Evolutionary conservation across 2,113 vertebrate genomes (phyloP), one percentile per base, ranked within the genome.

Genomic region (Phylloscopus trochilus): DNA sequence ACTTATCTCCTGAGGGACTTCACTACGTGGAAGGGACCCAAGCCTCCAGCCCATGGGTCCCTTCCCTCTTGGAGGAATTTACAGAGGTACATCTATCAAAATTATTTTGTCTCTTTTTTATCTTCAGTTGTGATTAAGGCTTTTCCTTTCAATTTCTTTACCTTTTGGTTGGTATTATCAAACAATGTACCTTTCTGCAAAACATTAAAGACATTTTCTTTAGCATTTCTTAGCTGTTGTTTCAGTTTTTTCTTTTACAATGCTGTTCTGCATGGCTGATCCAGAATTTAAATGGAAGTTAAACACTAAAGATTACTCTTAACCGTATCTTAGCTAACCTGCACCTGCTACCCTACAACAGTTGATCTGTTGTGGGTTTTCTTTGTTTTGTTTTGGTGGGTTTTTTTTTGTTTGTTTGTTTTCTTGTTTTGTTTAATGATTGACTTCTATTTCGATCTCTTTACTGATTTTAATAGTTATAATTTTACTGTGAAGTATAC

Each of bases 21-120:
- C 4, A 19, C 4, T 35, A 46, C 0, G 0, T 13, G 8, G 17
- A 44, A 82, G 35, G 4, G 44, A 60, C 15, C 0, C 15, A 22
- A 2, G 14, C 4, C 10, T 56, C 14, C 27, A 47, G 7, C 17
- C 56, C 2, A 0, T 15, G 6, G 4, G 14, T 82, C 55, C 4
- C 35, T 37, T 37, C 2, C 20, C 30, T 3, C 2, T 2, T 68
- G 24, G 11, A 59, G 39, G 39, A 76, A 74, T 64, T 72, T 51
- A 55, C 13, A 53, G 27, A 75, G 27, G 20, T 60, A 56, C 9
- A 41, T 1, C 9, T 39, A 13, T 33, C 11, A 60, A 79, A 80
- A 86, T 37, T 9, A 26, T 6, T 49, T 44, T 58, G 26, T 49
- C 9, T 66, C 12, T 33, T 27, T 41, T 52, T 70, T 13, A 33